Evolutionary conservation across 2,113 vertebrate genomes (phyloP).

Genomic region (Anguilla rostrata): DNA sequence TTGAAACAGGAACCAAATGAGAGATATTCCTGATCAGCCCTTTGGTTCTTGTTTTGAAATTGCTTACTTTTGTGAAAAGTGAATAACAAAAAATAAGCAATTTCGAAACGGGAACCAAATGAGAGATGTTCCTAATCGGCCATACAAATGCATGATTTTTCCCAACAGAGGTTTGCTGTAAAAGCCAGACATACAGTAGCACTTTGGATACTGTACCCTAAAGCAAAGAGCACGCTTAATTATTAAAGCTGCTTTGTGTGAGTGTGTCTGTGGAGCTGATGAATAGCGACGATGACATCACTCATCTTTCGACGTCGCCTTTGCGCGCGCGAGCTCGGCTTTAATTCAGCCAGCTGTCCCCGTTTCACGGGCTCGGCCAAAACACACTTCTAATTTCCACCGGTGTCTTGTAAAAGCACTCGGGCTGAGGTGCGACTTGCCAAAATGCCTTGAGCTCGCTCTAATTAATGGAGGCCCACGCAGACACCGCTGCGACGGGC

Average conservation of each 20-base stretch:
- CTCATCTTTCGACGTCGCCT: not conserved
- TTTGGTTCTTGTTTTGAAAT: too few species aligned
- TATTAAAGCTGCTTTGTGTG: not conserved
- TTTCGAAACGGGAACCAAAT: too few species aligned
- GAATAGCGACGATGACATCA: not conserved
- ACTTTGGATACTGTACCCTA: not conserved
- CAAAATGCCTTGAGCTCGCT: not conserved
- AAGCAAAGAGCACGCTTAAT: not conserved
- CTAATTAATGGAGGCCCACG: constrained; percentile 58
- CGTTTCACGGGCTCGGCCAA: not conserved
- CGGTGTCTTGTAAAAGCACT: not conserved
- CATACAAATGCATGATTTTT: too few species aligned
- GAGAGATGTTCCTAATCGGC: too few species aligned
- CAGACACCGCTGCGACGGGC: constrained; percentile 42
- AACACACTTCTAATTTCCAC: not conserved
- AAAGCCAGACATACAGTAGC: not conserved
- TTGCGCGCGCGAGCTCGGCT: not conserved
- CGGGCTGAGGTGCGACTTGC: not conserved
- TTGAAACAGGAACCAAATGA: too few species aligned
- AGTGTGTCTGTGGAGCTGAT: not conserved
- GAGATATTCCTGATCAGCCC: too few species aligned
- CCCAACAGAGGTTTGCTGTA: too few species aligned
- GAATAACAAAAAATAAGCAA: too few species aligned
- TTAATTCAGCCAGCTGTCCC: constrained; percentile 6
- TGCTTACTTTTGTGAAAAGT: too few species aligned